Evolutionary conservation across 2,113 vertebrate genomes (phyloP).

Genomic region (Acrocephalus kingi): DNA sequence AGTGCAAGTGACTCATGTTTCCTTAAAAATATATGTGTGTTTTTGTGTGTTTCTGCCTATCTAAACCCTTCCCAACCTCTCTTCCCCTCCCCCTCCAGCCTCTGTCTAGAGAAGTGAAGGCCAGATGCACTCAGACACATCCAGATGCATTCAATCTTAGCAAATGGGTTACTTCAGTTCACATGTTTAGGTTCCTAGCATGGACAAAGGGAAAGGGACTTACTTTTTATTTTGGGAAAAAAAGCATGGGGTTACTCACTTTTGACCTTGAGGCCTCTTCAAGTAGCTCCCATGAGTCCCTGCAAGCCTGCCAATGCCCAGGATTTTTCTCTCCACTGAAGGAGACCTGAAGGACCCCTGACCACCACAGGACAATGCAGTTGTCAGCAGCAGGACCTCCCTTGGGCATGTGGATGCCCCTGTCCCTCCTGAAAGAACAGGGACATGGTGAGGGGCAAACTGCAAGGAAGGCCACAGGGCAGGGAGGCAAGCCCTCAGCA

Average conservation of each 20-base stretch:
- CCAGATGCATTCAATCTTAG: conserved; percentile 58
- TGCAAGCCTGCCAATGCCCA: background rate
- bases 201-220: background rate
- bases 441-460: background rate
- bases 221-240: background rate
- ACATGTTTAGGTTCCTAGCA: background rate
- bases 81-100: conserved; percentile 6
- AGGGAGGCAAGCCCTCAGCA: background rate
- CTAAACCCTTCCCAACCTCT: conserved; percentile 31
- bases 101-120: conserved; percentile 1
- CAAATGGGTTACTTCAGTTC: conserved; percentile 61
- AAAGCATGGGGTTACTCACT: background rate
- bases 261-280: background rate
- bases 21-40: conserved; percentile 53
- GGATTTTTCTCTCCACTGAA: background rate
- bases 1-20: conserved; percentile 58
- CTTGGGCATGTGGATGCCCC: background rate
- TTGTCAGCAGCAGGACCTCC: background rate
- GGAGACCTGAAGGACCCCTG: background rate
- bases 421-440: background rate
- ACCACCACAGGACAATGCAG: accelerated
- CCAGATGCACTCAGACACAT: conserved; percentile 39
- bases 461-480: background rate
- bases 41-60: conserved; percentile 48
- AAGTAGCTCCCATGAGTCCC: background rate